These are phyloP conservation scores for Progne subis DNA, from an alignment of 2,113 vertebrate species.

Conservation along the genomic window DNA sequence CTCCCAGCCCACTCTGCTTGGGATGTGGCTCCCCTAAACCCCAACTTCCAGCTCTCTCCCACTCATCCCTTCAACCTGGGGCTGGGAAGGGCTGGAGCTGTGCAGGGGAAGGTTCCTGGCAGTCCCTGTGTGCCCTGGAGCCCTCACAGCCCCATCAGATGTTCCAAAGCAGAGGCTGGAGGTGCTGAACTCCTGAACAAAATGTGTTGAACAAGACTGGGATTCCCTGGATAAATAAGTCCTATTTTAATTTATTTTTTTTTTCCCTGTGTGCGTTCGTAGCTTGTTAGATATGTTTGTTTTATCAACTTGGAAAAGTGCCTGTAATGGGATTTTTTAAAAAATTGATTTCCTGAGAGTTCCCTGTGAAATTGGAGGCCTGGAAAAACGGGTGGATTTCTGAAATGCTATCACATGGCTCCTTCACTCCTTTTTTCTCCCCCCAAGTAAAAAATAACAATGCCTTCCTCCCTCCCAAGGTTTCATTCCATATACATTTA, in stretches of 20 bases:
- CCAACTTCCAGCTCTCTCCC: neutral
- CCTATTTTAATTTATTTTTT: neutral
- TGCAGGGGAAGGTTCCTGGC: neutral
- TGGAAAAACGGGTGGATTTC: constrained; percentile 61
- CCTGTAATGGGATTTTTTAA: neutral
- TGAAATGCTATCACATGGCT: constrained; percentile 45
- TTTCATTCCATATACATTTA: constrained; percentile 6
- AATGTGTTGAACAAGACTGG: neutral
- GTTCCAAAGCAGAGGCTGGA: neutral
- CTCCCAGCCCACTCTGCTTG: rapidly evolving
- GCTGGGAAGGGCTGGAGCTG: neutral
- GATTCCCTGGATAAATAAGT: neutral
- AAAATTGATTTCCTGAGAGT: constrained; percentile 73
- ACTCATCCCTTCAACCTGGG: rapidly evolving
- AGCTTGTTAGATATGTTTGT: neutral
- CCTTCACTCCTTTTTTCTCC: neutral
- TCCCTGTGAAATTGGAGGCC: constrained; percentile 76
- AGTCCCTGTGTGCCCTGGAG: neutral
- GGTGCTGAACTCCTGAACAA: neutral
- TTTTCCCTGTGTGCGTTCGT: rapidly evolving
- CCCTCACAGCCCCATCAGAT: rapidly evolving
- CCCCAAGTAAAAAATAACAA: constrained; percentile 16
- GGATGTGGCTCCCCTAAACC: neutral
- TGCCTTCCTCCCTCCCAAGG: neutral
- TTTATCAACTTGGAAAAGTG: constrained; percentile 42